Base-by-base conservation (phyloP, 2,888 invertebrate species). In the Orgyia antiqua region DNA sequence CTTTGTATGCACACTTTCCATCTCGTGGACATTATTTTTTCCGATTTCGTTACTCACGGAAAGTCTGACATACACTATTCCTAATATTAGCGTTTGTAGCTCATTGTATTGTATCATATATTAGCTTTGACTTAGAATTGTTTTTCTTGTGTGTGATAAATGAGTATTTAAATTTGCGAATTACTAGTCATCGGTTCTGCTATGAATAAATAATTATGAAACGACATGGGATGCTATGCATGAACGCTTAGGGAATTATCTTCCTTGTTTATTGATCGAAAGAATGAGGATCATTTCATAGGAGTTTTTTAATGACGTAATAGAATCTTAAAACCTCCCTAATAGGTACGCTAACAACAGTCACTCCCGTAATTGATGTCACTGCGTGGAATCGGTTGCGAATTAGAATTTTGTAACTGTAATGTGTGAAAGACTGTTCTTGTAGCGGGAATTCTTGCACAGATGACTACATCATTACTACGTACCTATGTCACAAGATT, bases 1-100 rank as follows among this genome's bases (percentile, higher is more conserved):
- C 42, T 49, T 68, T 51, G 71, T 74, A 69, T 73, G 79, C 57
- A 45, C 59, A 77, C 78, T 77, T 78, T 79, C 78, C 75, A 72
- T 79, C 78, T 79, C 75, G 61, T 55, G 63, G 57, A 45, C 50
- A 54, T 51, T 36, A 45, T 61, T 69, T 73, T 70, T 38, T 38
- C 23, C 28, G 39, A 13, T 20, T 23, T 32, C 12, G 42, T 26
- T 17, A 15, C 33, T 38, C 41, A 29, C 54, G 49, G 45, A 45
- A 51, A 51, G 55, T n/a, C 28, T 31, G 35, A 37, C 47, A 35
- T 51, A 31, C 19, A 42, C 31, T 31, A 34, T 34, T 31, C 37
- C 31, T 38, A 37, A 37, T 36, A 38, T 21, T 17, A 21, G 13
- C 24, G 19, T 27, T 30, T n/a, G n/a, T n/a, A n/a, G n/a, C n/a